Base-by-base conservation (phyloP, 2,113 vertebrate species). In the Engystomops pustulosus region DNA sequence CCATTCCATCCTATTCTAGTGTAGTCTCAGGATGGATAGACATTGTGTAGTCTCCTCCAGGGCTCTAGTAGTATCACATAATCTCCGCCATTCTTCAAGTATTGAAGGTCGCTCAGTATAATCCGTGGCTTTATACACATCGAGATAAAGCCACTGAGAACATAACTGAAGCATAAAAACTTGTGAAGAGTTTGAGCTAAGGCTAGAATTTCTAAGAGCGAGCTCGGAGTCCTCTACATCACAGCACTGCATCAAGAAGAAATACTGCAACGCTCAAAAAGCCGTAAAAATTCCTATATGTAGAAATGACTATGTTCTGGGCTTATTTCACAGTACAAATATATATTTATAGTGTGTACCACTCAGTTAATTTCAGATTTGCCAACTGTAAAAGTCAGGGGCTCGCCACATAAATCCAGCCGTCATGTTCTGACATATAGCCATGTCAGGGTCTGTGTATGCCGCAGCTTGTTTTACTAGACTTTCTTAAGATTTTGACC, bases 371-470 rank as follows among this genome's bases (percentile, higher is more conserved):
- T 68, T 17, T 68, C 3, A 11, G 18, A 36, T 68, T 68, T 68
- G 32, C 65, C 18, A 68, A 68, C 32, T 68, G 32, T 18, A 68
- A 68, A 68, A 68, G 60, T 36, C n/a, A 17, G 30, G n/a, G 65
- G 65, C 34, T 36, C 3, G 34, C 65, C 17, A 20, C 65, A 36
- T 68, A 36, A 68, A 68, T 68, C 30, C 65, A 36, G 15, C 30
- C 10, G 8, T 9, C 30, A 25, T 30, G 58, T 62, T 17, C 27
- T 30, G 58, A 27, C 25, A 25, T 62, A 30, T 5, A 15, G 58
- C 17, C 12, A 6, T 14, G 27, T 30, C 25, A 12, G 1, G 14
- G 11, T 7, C 30, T 30, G 0, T 30, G 10, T 15, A 62, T 25
- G 25, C 58, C 58, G 12, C 58, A 6, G 25, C 58, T 62, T 30